Percentiles rank a stretch among this genome's conserved stretches.
phyloP scores from a whole-genome alignment of 2,797 vertebrate species.

The Spinus pinus region DNA sequence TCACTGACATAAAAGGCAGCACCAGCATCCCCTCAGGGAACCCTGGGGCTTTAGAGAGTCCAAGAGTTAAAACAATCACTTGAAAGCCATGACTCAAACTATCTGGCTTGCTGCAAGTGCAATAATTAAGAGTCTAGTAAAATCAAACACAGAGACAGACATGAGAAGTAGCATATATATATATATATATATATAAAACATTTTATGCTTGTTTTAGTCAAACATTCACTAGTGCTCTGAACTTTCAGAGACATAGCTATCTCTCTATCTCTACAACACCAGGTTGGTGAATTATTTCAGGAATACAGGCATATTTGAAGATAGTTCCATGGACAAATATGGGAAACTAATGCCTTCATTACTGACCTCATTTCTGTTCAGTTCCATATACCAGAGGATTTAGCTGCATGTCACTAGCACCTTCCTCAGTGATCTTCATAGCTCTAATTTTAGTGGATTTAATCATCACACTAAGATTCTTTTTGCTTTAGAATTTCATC shows the following conservation, averaged over 20 bases:
- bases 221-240: not conserved
- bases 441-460: not conserved
- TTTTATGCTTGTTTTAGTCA: not conserved
- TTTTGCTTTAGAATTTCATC: not conserved
- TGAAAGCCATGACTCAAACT: conserved; percentile 8
- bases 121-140: not conserved
- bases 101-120: not conserved
- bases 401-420: not conserved
- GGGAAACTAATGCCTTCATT: not conserved
- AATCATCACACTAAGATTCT: not conserved
- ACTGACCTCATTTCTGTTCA: not conserved
- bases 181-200: not conserved
- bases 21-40: not conserved
- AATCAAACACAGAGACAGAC: not conserved
- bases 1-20: not conserved
- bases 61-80: not conserved
- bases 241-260: not conserved
- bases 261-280: not conserved
- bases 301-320: not conserved
- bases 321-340: not conserved
- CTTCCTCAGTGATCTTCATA: not conserved
- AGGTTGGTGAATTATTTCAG: not conserved
- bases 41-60: not conserved
- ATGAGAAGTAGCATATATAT: not conserved
- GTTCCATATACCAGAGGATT: not conserved